Evolutionary conservation across 2,797 vertebrate species (phyloP), one percentile per base, ranked within the genome.

Genomic region (Cynopterus sphinx): DNA sequence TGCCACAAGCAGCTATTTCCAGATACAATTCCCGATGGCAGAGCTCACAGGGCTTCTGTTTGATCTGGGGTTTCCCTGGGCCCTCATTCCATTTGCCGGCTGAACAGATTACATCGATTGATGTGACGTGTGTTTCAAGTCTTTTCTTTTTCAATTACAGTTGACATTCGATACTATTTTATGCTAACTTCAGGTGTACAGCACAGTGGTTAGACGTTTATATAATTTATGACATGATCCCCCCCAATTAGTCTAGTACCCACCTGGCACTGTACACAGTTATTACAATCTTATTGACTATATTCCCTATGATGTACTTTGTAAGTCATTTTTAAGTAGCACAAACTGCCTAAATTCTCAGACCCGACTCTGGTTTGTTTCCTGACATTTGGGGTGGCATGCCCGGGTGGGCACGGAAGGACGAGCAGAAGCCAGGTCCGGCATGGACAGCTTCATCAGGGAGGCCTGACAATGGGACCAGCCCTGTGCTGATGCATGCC

Each of bases 61-160:
- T 88, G 89, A 95, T 83, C 78, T 95, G 91, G 86, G 86, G 90
- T 86, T 89, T 96, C 49, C 94, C 92, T 2, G 22, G 93, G 94
- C 74, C 71, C 88, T 92, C 26, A 24, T 78, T 95, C 59, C 43
- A 41, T 77, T 83, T 95, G 88, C 94, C 94, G 92, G 63, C 78
- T 75, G 55, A 84, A 41, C 68, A 94, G 91, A 96, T 87, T 89
- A 83, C 5, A 36, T 3, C 92, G 90, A 95, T 55, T 85, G 90
- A 68, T 33, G 36, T 43, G 53, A 21, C 43, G 51, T 78, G 31
- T 71, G 26, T 61, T 83, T 65, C 41, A 67, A 83, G n/a, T 51
- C 43, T 61, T 61, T 57, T 57, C 31, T 61, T 61, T 61, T 61
- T 61, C 59, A 61, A 13, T 61, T 61, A 61, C 59, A 31, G 59